Evolutionary conservation across 2,888 invertebrate genomes (phyloP), one percentile per base, ranked within the genome.

Genomic region (Clusia tigrina): DNA sequence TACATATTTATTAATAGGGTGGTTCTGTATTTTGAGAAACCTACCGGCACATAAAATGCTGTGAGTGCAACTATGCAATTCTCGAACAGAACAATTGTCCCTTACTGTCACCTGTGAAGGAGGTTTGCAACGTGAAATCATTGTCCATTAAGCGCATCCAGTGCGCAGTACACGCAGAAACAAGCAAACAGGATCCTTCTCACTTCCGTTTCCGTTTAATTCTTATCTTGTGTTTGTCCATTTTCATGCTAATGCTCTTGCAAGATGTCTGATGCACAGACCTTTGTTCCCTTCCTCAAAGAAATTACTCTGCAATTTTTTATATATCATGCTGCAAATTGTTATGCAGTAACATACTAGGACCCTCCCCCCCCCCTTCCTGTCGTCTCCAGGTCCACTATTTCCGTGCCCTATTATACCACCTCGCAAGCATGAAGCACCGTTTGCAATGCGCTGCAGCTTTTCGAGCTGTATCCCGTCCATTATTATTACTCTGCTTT

Each of bases 151-250:
- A n/a, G n/a, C n/a, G n/a, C n/a, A n/a, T n/a, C n/a, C n/a, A n/a
- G n/a, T n/a, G n/a, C n/a, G n/a, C n/a, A n/a, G n/a, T n/a, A n/a
- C 48, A 9, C 48, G 5, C 48, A 48, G 20, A 48, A 6, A 48
- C 48, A 48, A 6, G 20, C 48, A 18, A 9, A 12, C 48, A 48
- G 9, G 10, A 42, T 15, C 9, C 48, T 20, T 20, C 48, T 48
- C 48, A 48, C 48, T 48, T 42, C 48, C 48, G 18, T 48, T 48
- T 48, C 22, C 20, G 42, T 17, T 42, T 17, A 42, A n/a, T 42
- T 42, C 42, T n/a, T n/a, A n/a, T n/a, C n/a, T n/a, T n/a, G 42
- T 17, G 3, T 10, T 42, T 42, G 42, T 42, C 42, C 42, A 42
- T 42, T 42, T 17, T 3, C 42, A 42, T 10, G 6, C 42, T 10